Conservation (phyloP, 2,113 vertebrate species). For the Sprattus sprattus region DNA sequence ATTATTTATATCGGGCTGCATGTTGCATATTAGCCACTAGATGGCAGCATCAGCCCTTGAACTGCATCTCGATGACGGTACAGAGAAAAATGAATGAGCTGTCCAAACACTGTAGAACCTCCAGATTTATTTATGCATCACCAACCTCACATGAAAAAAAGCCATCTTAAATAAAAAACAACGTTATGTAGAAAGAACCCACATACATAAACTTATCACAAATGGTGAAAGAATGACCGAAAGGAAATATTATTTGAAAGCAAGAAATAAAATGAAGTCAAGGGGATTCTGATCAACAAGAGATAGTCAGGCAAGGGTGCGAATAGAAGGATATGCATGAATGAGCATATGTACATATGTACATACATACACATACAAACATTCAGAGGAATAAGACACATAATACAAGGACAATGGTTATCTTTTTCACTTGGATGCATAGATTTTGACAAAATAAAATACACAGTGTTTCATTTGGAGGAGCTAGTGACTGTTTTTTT, state of each 20-base stretch:
- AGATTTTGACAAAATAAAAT: conserved; percentile 22
- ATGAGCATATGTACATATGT: conserved; percentile 42
- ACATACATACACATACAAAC: conserved; percentile 38
- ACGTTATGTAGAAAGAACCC: conserved; percentile 35
- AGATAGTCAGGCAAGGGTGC: conserved; percentile 11
- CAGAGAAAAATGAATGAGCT: background rate
- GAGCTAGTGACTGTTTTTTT: background rate
- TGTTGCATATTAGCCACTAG: background rate
- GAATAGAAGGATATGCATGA: conserved; percentile 25
- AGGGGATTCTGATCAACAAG: conserved; percentile 31
- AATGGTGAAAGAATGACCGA: conserved; percentile 13
- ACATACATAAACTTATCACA: conserved; percentile 46
- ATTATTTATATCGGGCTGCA: background rate
- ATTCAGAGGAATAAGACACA: conserved; percentile 38
- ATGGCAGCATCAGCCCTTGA: background rate
- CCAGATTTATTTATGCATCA: conserved; percentile 40
- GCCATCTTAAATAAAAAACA: conserved; percentile 48
- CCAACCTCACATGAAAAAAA: conserved; percentile 43
- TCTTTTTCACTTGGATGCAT: conserved; percentile 36
- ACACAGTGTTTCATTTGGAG: conserved; percentile 34
- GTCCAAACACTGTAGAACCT: conserved; percentile 25
- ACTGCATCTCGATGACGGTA: background rate
- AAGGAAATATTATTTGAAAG: background rate
- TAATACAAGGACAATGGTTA: conserved; percentile 13
- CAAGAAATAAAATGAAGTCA: conserved; percentile 29